These are phyloP conservation scores for Trichogramma evanescens DNA, from an alignment of 2,888 invertebrate species.

Conservation along the genomic window DNA sequence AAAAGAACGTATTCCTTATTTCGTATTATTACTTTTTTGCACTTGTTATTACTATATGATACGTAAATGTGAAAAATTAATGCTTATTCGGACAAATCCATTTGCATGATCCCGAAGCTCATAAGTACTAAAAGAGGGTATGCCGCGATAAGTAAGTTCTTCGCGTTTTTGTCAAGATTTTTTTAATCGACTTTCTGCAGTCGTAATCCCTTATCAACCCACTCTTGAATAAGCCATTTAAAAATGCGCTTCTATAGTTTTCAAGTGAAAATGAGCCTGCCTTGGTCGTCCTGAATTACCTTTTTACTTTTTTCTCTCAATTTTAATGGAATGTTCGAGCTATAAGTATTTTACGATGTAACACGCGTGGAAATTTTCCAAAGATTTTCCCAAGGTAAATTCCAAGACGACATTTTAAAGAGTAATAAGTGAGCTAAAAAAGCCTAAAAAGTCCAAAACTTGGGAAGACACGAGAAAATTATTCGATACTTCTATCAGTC, in stretches of 20 bases:
- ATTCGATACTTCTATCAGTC: neutral
- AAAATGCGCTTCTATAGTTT: neutral
- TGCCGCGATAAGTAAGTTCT: neutral
- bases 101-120: constrained; percentile 1
- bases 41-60: neutral
- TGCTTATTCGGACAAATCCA: constrained; percentile 23
- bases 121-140: neutral
- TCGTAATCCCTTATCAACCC: neutral
- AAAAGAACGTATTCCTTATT: neutral
- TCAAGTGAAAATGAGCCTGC: constrained; percentile 1
- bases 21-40: too few species aligned
- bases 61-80: constrained; percentile 15
- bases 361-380: constrained; percentile 9
- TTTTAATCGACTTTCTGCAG: neutral
- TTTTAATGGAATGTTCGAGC: neutral
- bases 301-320: neutral
- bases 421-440: constrained; percentile 7
- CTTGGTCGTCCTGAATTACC: neutral
- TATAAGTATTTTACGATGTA: constrained; percentile 1
- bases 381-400: constrained; percentile 7
- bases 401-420: constrained; percentile 9
- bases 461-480: neutral
- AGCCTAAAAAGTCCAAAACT: constrained; percentile 1
- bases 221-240: neutral
- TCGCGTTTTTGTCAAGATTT: neutral